Conservation (phyloP, 2,113 vertebrate species). For the Notothenia rossii region DNA sequence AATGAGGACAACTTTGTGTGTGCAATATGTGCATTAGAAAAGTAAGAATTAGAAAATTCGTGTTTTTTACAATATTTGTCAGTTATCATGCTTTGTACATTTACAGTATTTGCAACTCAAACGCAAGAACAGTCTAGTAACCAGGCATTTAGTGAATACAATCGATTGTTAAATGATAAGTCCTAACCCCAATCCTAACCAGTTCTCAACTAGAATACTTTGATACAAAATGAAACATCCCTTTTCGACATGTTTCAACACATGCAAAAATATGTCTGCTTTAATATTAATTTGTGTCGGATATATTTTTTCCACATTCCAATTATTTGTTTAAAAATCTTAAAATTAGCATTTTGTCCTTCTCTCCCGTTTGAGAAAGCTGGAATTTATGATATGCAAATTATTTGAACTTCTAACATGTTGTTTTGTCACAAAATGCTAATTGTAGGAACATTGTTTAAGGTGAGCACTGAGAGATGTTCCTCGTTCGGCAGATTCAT, state of each 20-base stretch:
- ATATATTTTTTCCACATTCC: not conserved
- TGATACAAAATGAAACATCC: not conserved
- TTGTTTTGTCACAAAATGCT: not conserved
- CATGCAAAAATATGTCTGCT: too few species aligned
- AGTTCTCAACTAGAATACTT: not conserved
- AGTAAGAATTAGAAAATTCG: not conserved
- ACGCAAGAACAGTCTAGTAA: not conserved
- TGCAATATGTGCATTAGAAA: slow-evolving; percentile 8
- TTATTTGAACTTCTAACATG: not conserved
- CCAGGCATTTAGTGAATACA: not conserved
- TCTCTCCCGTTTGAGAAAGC: not conserved
- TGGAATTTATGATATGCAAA: not conserved
- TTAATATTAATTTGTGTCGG: not conserved
- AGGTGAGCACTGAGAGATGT: too few species aligned
- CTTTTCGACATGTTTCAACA: not conserved
- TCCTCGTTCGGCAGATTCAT: not conserved
- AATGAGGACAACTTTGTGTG: slow-evolving; percentile 11
- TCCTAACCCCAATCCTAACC: not conserved
- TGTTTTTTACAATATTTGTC: not conserved
- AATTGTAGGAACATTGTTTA: not conserved
- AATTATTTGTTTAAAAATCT: not conserved
- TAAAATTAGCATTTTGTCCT: not conserved
- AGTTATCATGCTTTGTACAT: not conserved
- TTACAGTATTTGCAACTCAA: not conserved
- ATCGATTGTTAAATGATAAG: not conserved